Evolutionary conservation across 2,888 invertebrate genomes (phyloP), one percentile per base, ranked within the genome.

Genomic region (Hydroisotoma schaefferi): DNA sequence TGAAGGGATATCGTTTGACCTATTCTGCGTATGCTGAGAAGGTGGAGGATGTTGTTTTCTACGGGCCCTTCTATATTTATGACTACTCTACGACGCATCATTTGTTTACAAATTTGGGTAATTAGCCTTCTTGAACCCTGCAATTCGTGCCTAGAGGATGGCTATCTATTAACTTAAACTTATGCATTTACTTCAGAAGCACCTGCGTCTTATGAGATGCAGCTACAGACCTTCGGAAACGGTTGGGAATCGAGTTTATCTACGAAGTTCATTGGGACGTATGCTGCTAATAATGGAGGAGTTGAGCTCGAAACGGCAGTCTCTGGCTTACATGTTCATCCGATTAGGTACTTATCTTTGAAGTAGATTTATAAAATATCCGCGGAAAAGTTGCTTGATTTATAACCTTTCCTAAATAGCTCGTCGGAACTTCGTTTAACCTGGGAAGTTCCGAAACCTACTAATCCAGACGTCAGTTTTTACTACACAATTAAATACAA

Each of bases 401-500:
- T 33, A 15, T 33, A 33, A 33, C 15, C 33, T 15, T 33, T 10
- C 20, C 20, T 15, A 5, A 40, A 20, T n/a, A 67, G 70, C 38
- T 61, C 66, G 25, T 53, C 48, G 12, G 65, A 61, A 52, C 64
- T 70, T 37, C 59, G 61, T 40, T 54, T 70, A 26, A 59, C 55
- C n/a, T 70, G 70, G 70, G 66, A 68, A 51, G 54, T 53, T 53
- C 61, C 63, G 33, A 37, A 54, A 58, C 40, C 59, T 49, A 62
- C 59, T 57, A 61, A 59, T 51, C 47, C 55, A 28, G 60, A 46
- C 29, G 54, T 56, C 20, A 55, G 58, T 53, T 2, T 2, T 23
- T 66, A 63, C 55, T 70, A 70, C 61, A 67, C 64, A 38, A 56
- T 70, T 4, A 70, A 65, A 62, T 68, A 68, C 65, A 70, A 70